Base-by-base conservation (phyloP, 2,797 vertebrate genomes). In the Lutjanus argentimaculatus region DNA sequence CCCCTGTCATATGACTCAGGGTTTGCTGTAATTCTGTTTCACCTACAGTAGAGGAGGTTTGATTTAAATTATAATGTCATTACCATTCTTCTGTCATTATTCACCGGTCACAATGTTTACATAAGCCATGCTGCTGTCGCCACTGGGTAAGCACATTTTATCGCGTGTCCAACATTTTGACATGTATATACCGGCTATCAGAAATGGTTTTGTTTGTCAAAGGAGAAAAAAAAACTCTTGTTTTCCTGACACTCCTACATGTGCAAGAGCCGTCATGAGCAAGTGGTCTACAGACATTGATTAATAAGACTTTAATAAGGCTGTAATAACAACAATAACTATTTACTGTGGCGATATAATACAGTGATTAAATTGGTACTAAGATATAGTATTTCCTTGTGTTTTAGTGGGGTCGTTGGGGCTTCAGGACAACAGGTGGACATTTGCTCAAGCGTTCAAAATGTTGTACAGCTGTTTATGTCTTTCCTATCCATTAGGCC, bases 111-210 rank as follows among this genome's bases (percentile, higher is more conserved):
- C 88, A 55, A 42, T 95, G 90, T 97, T 96, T 96, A 93, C 92
- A 91, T 84, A 95, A 93, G 95, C 83, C 0, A 86, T 91, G 90
- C 95, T 95, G 96, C 95, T 96, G 97, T 97, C 96, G 90, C 97
- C 96, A 94, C 85, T 92, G 92, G 91, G 92, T 95, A 96, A 95
- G 94, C 86, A 92, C 85, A 88, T 96, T 97, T 97, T 95, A 97
- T 97, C 95, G 83, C 88, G 75, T 79, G 81, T 93, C 77, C 65
- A 88, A 95, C 93, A 93, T 97, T 95, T 93, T 94, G 96, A 95
- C 95, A 96, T 89, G 82, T 92, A 53, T 85, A 93, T 88, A 94
- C 94, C 93, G 89, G 93, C 95, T 96, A 96, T 96, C 95, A 95
- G 93, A 80, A 85, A 90, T 43, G 16, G 85, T 89, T 93, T 84